Percentiles rank a stretch among this genome's conserved stretches.
Evolutionary conservation across 2,888 invertebrate genomes (phyloP).

Genomic region (Clusia tigrina): DNA sequence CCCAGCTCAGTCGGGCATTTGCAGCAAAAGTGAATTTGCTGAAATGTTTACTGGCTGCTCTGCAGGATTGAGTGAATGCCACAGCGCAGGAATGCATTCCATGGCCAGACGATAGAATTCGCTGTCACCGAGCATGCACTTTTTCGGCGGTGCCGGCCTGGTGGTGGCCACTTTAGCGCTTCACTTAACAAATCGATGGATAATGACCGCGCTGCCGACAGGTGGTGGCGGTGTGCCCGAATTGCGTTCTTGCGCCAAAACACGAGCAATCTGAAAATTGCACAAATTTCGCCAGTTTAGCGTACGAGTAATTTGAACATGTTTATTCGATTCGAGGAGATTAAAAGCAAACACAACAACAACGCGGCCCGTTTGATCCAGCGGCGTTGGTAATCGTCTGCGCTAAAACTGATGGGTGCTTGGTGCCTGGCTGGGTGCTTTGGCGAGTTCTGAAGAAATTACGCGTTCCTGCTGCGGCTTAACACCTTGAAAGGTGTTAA

Average conservation of each 20-base stretch:
- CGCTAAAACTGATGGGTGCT: too few species aligned
- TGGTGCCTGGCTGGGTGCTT: too few species aligned
- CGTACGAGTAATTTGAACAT: neutral
- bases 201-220: neutral
- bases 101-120: too few species aligned
- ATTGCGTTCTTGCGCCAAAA: neutral
- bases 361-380: neutral
- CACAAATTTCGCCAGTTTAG: constrained; percentile 1
- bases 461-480: neutral
- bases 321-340: neutral
- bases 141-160: neutral
- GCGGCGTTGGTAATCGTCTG: too few species aligned
- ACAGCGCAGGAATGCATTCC: neutral
- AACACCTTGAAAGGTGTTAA: constrained; percentile 12
- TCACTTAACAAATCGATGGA: constrained; percentile 9
- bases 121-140: too few species aligned
- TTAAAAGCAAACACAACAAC: neutral
- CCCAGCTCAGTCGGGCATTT: neutral
- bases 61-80: neutral
- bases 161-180: neutral
- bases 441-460: too few species aligned
- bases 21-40: constrained; percentile 3
- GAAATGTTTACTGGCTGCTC: too few species aligned
- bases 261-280: neutral
- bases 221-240: neutral